These are phyloP conservation scores for Porites evermanni DNA, from an alignment of 92 coral and sea anemone species.

Conservation along the genomic window DNA sequence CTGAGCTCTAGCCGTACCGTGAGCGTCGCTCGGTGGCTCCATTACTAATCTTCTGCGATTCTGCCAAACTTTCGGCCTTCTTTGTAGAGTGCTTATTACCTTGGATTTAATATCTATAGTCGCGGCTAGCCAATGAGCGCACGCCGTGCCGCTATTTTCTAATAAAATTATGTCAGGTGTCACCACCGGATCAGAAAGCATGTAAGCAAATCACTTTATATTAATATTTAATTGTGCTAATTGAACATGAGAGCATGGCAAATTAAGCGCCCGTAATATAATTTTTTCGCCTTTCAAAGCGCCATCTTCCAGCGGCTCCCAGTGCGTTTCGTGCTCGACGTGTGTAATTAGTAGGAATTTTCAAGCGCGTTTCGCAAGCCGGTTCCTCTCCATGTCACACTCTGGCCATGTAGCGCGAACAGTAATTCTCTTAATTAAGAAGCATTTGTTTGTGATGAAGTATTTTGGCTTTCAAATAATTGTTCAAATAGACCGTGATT, in stretches of 20 bases:
- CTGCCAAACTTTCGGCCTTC: slow-evolving; percentile 96
- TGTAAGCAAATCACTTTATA: slow-evolving; percentile 99
- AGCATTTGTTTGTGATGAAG: slow-evolving; percentile 98
- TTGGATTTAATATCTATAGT: slow-evolving; percentile 97
- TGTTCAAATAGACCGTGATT: slow-evolving; percentile 98
- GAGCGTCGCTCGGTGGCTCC: slow-evolving; percentile 94
- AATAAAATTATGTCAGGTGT: slow-evolving; percentile 99
- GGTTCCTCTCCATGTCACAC: slow-evolving; percentile 27
- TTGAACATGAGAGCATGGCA: slow-evolving; percentile 99
- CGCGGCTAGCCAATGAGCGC: slow-evolving; percentile 89
- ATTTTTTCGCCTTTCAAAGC: slow-evolving; percentile 66
- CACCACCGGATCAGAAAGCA: slow-evolving; percentile 97
- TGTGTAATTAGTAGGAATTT: slow-evolving; percentile 29
- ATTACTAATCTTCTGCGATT: slow-evolving; percentile 98
- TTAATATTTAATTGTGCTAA: slow-evolving; percentile 99
- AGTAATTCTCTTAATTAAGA: slow-evolving; percentile 95
- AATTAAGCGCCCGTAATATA: slow-evolving; percentile 92
- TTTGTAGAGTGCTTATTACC: slow-evolving; percentile 98
- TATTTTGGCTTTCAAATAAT: slow-evolving; percentile 99
- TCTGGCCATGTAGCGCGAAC: slow-evolving; percentile 76
- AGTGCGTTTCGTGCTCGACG: slow-evolving; percentile 34
- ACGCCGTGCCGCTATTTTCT: slow-evolving; percentile 92
- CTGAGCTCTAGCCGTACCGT: slow-evolving; percentile 84
- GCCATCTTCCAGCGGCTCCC: slow-evolving; percentile 45
- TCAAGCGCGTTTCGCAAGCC: slow-evolving; percentile 32